Evolutionary conservation across 2,888 invertebrate species (phyloP).

Genomic region (Drosophila mettleri): DNA sequence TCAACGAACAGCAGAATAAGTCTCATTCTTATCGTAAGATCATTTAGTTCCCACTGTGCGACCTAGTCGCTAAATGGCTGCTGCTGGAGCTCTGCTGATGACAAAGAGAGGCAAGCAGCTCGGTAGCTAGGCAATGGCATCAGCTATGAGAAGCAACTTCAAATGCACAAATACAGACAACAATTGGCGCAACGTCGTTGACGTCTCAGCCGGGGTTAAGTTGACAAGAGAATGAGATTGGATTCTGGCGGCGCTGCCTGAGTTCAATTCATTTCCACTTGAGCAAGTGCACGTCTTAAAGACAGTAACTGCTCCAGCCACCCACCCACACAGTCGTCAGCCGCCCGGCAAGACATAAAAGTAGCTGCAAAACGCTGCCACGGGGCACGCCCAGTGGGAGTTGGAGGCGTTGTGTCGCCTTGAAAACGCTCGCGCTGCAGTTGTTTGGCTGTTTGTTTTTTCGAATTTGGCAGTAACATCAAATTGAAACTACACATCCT

Average conservation of each 20-base stretch:
- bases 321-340: not conserved
- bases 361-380: conserved; percentile 72
- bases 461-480: conserved; percentile 67
- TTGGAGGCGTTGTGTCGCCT: conserved; percentile 55
- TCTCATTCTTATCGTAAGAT: conserved; percentile 1
- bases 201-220: conserved; percentile 73
- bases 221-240: conserved; percentile 80
- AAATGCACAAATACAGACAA: conserved; percentile 56
- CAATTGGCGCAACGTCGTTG: conserved; percentile 65
- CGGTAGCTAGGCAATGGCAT: conserved; percentile 14
- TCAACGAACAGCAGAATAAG: not conserved
- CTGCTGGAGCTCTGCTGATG: conserved; percentile 47
- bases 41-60: conserved; percentile 60
- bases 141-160: conserved; percentile 31
- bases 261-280: conserved; percentile 83
- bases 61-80: conserved; percentile 50
- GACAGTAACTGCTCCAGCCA: conserved; percentile 32
- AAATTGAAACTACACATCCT: conserved; percentile 71
- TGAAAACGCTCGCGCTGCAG: conserved; percentile 58
- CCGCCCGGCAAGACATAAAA: conserved; percentile 51
- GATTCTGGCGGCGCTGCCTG: conserved; percentile 69
- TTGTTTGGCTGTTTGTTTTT: conserved; percentile 60
- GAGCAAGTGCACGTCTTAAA: conserved; percentile 79
- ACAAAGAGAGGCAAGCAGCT: conserved; percentile 50
- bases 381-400: conserved; percentile 31